A percentile compares a stretch with the other conserved stretches of the same genome.
These are phyloP conservation scores for Coenonympha arcania DNA, from an alignment of 2,888 invertebrate species.

Conservation along the genomic window DNA sequence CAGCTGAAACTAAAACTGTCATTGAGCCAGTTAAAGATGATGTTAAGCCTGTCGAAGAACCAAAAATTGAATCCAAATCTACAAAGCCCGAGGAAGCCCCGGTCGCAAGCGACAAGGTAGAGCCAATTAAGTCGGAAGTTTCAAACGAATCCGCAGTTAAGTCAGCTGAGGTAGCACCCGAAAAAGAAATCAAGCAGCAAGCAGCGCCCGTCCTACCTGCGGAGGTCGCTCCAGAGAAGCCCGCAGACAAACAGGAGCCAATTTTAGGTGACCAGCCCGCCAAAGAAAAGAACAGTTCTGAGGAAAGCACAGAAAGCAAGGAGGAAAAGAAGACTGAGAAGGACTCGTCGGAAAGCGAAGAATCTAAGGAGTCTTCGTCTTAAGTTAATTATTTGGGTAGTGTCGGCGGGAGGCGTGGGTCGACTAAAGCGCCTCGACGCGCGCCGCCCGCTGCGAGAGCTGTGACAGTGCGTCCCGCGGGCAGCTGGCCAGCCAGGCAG, in stretches of 20 bases:
- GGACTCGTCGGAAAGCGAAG: conserved; percentile 47
- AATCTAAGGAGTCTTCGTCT: conserved; percentile 41
- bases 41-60: conserved; percentile 23
- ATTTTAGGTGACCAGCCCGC: conserved; percentile 37
- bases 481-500: conserved; percentile 37
- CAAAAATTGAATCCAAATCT: conserved; percentile 29
- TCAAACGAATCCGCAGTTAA: conserved; percentile 15
- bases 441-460: conserved; percentile 47
- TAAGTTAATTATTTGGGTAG: conserved; percentile 47
- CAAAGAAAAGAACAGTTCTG: conserved; percentile 24
- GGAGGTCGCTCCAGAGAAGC: conserved; percentile 27
- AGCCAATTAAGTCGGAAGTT: conserved; percentile 22
- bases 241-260: conserved; percentile 33
- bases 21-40: conserved; percentile 26
- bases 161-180: conserved; percentile 28
- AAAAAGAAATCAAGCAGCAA: conserved; percentile 23
- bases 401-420: conserved; percentile 66
- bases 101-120: conserved; percentile 28
- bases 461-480: conserved; percentile 37
- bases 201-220: conserved; percentile 22
- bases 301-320: conserved; percentile 25
- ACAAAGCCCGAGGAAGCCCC: conserved; percentile 30
- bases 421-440: conserved; percentile 66
- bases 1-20: conserved; percentile 28
- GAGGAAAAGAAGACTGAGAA: conserved; percentile 47